These are phyloP conservation scores for Nudaria mundana DNA, from an alignment of 2,888 invertebrate genomes.

Conservation along the genomic window DNA sequence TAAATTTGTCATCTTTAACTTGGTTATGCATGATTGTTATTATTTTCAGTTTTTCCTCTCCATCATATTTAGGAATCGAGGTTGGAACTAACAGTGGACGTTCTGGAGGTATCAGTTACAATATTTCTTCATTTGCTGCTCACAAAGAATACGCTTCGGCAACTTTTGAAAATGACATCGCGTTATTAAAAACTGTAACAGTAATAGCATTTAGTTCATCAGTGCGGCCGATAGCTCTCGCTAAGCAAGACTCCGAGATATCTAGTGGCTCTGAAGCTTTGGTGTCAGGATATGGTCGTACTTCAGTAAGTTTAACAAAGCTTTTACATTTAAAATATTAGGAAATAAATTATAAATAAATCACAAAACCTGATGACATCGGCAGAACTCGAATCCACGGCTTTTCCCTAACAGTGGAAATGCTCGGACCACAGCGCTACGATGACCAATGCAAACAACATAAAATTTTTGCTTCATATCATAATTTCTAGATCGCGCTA, in stretches of 20 bases:
- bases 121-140: slow-evolving; percentile 41
- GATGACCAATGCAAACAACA: too few relatives aligned
- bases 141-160: slow-evolving; percentile 51
- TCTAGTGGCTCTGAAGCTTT: slow-evolving; percentile 55
- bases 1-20: not conserved
- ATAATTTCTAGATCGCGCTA: too few relatives aligned
- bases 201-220: slow-evolving; percentile 45
- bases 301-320: slow-evolving; percentile 48
- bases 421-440: too few relatives aligned
- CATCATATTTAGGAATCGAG: slow-evolving; percentile 44
- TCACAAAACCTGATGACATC: too few relatives aligned
- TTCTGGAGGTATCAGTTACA: slow-evolving; percentile 55
- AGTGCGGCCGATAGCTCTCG: slow-evolving; percentile 46
- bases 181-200: slow-evolving; percentile 47
- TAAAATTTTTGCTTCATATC: too few relatives aligned
- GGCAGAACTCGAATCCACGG: too few relatives aligned
- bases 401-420: too few relatives aligned
- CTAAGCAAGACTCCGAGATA: slow-evolving; percentile 39
- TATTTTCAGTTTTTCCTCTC: slow-evolving; percentile 44
- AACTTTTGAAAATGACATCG: slow-evolving; percentile 63
- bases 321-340: too few relatives aligned
- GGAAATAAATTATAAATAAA: too few relatives aligned
- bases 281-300: slow-evolving; percentile 67
- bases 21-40: not conserved
- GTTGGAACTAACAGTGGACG: slow-evolving; percentile 56